Conservation (phyloP, 2,113 vertebrate species). For the Macquaria ambigua region DNA sequence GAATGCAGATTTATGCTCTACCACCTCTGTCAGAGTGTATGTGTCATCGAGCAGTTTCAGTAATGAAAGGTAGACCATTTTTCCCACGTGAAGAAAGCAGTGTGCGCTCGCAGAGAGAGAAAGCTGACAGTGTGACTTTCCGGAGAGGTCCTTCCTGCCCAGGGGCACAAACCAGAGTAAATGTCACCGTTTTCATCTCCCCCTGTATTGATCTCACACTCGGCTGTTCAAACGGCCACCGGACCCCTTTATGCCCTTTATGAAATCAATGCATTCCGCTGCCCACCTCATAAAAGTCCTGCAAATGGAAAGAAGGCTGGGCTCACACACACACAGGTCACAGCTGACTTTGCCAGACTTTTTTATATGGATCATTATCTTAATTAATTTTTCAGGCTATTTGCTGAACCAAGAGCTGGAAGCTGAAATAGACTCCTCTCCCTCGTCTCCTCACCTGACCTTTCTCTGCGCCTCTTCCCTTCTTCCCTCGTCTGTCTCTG, state of each 20-base stretch:
- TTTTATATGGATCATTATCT: constrained; percentile 74
- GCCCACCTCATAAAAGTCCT: constrained; percentile 71
- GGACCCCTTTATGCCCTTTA: constrained; percentile 78
- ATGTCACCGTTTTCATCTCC: constrained; percentile 77
- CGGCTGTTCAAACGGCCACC: constrained; percentile 64
- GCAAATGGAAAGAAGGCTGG: constrained; percentile 40
- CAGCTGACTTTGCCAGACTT: constrained; percentile 44
- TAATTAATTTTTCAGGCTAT: constrained; percentile 73
- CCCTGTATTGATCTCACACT: constrained; percentile 71
- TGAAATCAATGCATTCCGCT: constrained; percentile 75
- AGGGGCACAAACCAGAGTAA: constrained; percentile 69
- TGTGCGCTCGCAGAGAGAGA: constrained; percentile 17
- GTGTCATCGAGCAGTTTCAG: constrained; percentile 22
- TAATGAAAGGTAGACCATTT: constrained; percentile 44
- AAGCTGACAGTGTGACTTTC: constrained; percentile 60
- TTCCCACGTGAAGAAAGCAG: constrained; percentile 9
- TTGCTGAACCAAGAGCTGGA: constrained; percentile 51
- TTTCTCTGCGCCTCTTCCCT: neutral
- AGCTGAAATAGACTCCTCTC: constrained; percentile 48
- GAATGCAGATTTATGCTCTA: constrained; percentile 23
- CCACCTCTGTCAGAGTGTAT: neutral
- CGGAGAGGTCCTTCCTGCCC: constrained; percentile 63
- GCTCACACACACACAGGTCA: neutral
- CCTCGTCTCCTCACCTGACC: constrained; percentile 33
- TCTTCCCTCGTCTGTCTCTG: neutral